Evolutionary conservation across 1,140 invertebrate genomes (phyloP).

Genomic region (Drosophila busckii): DNA sequence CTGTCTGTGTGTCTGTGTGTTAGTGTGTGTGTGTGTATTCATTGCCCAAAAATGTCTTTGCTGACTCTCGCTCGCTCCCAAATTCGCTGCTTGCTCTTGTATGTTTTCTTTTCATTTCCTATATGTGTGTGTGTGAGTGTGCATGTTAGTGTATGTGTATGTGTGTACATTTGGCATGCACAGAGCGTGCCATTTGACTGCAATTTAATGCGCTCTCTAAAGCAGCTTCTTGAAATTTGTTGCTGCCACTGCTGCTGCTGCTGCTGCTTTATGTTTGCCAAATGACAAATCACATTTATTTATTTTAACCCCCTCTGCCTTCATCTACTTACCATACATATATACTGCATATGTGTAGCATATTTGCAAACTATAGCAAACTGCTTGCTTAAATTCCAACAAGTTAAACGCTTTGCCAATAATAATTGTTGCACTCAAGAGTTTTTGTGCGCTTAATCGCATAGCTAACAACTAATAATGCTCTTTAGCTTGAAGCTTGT

Average conservation of each 20-base stretch:
- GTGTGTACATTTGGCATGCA: constrained; percentile 62
- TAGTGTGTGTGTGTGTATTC: constrained; percentile 31
- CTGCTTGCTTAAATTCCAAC: constrained; percentile 34
- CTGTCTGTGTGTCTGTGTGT: too few species aligned
- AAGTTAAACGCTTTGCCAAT: constrained; percentile 25
- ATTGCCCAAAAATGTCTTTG: constrained; percentile 32
- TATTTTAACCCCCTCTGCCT: constrained; percentile 54
- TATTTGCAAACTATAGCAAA: constrained; percentile 35
- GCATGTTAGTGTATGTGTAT: constrained; percentile 12
- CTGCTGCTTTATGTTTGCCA: constrained; percentile 62
- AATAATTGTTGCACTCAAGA: constrained; percentile 51
- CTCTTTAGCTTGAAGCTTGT: background rate
- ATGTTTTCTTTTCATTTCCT: too few species aligned
- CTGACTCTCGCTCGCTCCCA: too few species aligned
- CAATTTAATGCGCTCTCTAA: constrained; percentile 68
- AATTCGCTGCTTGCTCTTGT: too few species aligned
- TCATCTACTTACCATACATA: constrained; percentile 1
- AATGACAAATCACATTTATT: constrained; percentile 78
- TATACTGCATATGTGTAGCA: background rate
- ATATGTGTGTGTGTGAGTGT: constrained; percentile 1
- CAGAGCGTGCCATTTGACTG: constrained; percentile 72
- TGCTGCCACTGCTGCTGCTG: constrained; percentile 11
- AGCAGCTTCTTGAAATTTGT: constrained; percentile 29
- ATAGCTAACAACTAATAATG: background rate
- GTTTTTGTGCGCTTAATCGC: constrained; percentile 3